phyloP scores from a whole-genome alignment of 2,888 invertebrate genomes.

The Patella caerulea region DNA sequence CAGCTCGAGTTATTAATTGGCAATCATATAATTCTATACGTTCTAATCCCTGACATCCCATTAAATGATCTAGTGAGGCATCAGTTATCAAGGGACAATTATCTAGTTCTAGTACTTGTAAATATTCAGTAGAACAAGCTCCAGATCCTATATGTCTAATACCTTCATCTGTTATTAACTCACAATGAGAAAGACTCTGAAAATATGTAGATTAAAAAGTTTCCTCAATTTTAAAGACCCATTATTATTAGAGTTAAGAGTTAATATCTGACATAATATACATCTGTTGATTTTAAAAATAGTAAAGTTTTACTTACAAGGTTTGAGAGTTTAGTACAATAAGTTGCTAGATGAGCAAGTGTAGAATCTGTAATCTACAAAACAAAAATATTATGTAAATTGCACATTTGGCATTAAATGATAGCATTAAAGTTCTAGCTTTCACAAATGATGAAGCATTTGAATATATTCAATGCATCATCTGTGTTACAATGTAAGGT shows the following conservation, averaged over 20 bases:
- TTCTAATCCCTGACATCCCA: slow-evolving; percentile 94
- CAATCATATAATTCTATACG: slow-evolving; percentile 99
- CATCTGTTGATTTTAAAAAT: no score
- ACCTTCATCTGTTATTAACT: slow-evolving; percentile 97
- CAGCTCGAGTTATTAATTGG: slow-evolving; percentile 96
- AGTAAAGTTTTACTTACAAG: slow-evolving; percentile 78
- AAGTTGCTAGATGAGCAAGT: slow-evolving; percentile 91
- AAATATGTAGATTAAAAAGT: slow-evolving; percentile 42
- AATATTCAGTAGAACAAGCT: slow-evolving; percentile 90
- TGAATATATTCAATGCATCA: no score
- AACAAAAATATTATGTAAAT: slow-evolving; percentile 8
- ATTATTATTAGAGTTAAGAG: not conserved
- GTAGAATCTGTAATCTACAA: slow-evolving; percentile 90
- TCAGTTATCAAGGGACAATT: slow-evolving; percentile 99
- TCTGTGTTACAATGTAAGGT: no score
- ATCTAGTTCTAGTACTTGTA: slow-evolving; percentile 90
- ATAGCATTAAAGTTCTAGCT: no score
- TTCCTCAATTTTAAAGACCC: not conserved
- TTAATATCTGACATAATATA: not conserved
- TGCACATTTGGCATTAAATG: no score
- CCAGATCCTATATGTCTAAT: slow-evolving; percentile 94
- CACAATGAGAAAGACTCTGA: slow-evolving; percentile 98
- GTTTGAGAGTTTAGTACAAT: slow-evolving; percentile 95
- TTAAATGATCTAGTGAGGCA: slow-evolving; percentile 93
- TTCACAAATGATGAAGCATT: no score